Base-by-base conservation (phyloP, 2,113 vertebrate genomes). In the Ciconia stormi region DNA sequence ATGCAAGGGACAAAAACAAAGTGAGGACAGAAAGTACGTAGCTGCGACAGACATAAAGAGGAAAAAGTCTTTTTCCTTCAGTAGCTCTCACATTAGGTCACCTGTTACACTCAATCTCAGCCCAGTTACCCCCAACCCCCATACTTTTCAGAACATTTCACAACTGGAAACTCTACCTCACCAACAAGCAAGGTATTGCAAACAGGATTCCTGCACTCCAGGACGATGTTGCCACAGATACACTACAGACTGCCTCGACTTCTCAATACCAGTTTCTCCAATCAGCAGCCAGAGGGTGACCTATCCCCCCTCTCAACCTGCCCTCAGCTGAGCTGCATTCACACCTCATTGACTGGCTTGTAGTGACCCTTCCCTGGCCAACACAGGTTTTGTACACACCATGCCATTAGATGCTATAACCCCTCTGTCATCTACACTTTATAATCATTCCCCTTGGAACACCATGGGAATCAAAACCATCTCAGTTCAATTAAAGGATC, bases 61-160 rank as follows among this genome's bases (percentile, higher is more conserved):
- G 34, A 85, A 34, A 18, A 73, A 81, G 34, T 34, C 9, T 2
- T 70, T 50, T 26, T 88, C 44, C 21, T 81, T 70, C 6, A 7
- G 44, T 19, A 69, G 27, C 13, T 73, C 25, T 82, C 61, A 73
- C 21, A 36, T 3, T 36, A 34, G 4, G 27, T 73, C 18, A 71
- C 36, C 9, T 3, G 10, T n/a, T 74, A 66, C 15, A 38, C 49
- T 40, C 30, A 26, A 16, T 55, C 90, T 94, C 59, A 88, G 15
- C 5, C 13, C 29, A 61, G 32, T 53, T 46, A 63, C 3, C 9
- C 7, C 9, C 29, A 74, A 4, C 2, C 3, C 9, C 7, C 3
- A 3, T 9, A 32, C 1, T 1, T 78, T 82, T 65, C 36, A 52
- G 23, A 42, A 15, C 20, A 40, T 47, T 90, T 90, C 72, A 71